Percentiles rank a stretch among this genome's conserved stretches.
phyloP scores from a whole-genome alignment of 2,797 vertebrate genomes.

The Pangasius larnaudii region DNA sequence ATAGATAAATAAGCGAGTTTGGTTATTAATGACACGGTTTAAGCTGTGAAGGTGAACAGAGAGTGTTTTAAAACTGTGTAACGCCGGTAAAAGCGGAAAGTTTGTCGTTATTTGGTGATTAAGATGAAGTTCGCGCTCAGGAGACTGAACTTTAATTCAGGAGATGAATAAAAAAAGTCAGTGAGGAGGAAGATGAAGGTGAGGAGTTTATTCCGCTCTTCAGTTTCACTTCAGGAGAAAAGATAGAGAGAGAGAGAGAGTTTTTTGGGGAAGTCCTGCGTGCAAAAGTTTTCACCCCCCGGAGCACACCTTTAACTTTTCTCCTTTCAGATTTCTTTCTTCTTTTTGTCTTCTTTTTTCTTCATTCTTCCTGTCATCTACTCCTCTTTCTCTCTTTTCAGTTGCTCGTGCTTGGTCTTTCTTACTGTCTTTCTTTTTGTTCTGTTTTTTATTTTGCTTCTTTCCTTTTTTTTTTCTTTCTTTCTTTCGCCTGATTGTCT shows the following conservation, averaged over 20 bases:
- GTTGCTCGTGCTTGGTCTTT: background rate
- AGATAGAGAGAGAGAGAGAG: background rate
- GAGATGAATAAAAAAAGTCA: background rate
- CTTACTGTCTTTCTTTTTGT: background rate
- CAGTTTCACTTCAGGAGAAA: background rate
- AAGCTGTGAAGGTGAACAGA: background rate
- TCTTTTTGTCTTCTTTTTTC: background rate
- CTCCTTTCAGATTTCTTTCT: background rate
- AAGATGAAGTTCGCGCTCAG: background rate
- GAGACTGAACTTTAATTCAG: background rate
- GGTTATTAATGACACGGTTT: background rate
- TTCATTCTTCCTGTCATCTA: background rate
- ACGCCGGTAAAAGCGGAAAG: background rate
- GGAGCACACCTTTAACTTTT: background rate
- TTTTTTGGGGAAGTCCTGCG: background rate
- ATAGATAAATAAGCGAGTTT: background rate
- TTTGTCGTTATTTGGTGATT: background rate
- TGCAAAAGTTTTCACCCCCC: background rate
- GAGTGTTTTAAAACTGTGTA: background rate
- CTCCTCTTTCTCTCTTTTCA: accelerated
- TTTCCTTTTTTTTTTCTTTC: too few relatives aligned
- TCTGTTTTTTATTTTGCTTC: background rate
- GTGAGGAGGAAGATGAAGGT: background rate
- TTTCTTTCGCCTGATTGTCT: background rate
- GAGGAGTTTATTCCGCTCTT: background rate